These are phyloP conservation scores for Zygothrica quintamaculata DNA, from an alignment of 2,888 invertebrate genomes.

Conservation along the genomic window DNA sequence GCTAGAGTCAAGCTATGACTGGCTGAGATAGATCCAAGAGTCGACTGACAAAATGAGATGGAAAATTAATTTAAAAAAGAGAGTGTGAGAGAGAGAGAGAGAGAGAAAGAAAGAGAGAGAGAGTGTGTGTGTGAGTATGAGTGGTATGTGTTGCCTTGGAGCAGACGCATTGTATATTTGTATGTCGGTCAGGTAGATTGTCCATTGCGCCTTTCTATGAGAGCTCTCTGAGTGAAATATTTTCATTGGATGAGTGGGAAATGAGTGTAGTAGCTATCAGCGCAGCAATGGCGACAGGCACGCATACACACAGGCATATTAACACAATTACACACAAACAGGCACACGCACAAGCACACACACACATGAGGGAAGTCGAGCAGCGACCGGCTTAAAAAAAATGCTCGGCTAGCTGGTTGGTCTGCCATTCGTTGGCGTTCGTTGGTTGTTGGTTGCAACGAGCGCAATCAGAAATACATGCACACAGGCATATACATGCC, in stretches of 20 bases:
- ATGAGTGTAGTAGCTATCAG: constrained; percentile 35
- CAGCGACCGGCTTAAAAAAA: constrained; percentile 44
- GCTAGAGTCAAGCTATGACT: background rate
- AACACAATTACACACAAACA: constrained; percentile 4
- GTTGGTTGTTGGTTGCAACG: constrained; percentile 47
- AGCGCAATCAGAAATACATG: constrained; percentile 6
- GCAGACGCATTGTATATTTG: constrained; percentile 2
- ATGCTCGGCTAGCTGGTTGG: constrained; percentile 56
- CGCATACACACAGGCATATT: constrained; percentile 2
- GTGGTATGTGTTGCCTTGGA: constrained; percentile 11
- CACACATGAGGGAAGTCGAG: background rate
- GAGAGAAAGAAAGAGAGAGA: constrained; percentile 15
- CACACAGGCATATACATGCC: background rate
- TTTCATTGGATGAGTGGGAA: constrained; percentile 52
- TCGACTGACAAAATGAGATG: constrained; percentile 11
- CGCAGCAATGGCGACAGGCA: constrained; percentile 54
- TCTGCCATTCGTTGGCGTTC: constrained; percentile 43
- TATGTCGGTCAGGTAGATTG: constrained; percentile 34
- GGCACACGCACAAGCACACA: background rate
- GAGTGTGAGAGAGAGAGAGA: constrained; percentile 17
- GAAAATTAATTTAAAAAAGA: too few relatives aligned
- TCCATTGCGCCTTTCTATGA: constrained; percentile 28
- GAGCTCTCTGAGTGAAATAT: constrained; percentile 56
- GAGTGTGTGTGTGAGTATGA: constrained; percentile 6
- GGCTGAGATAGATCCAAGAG: too few relatives aligned